Percentiles rank a stretch among this genome's conserved stretches.
Conservation (phyloP, 2,797 vertebrate genomes). For the Morus bassanus region DNA sequence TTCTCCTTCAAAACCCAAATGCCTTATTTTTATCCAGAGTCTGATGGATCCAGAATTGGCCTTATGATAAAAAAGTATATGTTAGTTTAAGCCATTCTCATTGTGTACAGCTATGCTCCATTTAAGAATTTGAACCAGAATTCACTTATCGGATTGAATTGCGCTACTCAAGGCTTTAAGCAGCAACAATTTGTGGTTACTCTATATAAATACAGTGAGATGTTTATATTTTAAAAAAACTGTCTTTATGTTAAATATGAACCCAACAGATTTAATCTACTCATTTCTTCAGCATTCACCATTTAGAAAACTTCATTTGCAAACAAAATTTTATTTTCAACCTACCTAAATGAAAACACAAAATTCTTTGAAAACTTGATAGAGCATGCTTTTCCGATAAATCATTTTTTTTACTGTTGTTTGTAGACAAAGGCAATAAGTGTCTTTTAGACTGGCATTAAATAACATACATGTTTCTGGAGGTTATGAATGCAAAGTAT, state of each 20-base stretch:
- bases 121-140: neutral
- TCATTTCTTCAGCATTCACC: neutral
- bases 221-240: neutral
- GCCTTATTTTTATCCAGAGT: neutral
- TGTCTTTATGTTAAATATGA: neutral
- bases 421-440: neutral
- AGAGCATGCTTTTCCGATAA: fast-evolving
- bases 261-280: neutral
- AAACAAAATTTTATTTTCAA: neutral
- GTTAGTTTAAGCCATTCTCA: neutral
- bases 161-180: neutral
- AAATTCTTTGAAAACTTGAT: neutral
- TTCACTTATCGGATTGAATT: neutral
- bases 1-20: neutral
- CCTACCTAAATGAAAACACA: fast-evolving
- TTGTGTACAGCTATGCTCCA: neutral
- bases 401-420: neutral
- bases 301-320: neutral
- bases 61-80: neutral
- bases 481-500: neutral
- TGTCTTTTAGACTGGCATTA: neutral
- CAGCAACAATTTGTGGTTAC: neutral
- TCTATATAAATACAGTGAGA: neutral
- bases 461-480: neutral
- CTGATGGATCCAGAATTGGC: neutral